A percentile compares a stretch with the other conserved stretches of the same genome.
Conservation (phyloP, 2,888 invertebrate genomes). For the Eupithecia exiguata region DNA sequence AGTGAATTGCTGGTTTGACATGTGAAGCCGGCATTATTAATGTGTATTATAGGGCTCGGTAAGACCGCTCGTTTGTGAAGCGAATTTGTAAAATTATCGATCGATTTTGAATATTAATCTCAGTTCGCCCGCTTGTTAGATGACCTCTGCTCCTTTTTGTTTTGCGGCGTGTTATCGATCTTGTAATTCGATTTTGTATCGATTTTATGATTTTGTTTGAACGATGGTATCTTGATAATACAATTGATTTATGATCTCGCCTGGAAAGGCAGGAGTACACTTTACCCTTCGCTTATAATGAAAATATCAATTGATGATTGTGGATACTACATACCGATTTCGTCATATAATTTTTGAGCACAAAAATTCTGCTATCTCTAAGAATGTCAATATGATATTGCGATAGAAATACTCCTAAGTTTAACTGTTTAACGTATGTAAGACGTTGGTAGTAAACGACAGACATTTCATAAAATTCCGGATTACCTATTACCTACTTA, state of each 20-base stretch:
- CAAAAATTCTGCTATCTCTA: background rate
- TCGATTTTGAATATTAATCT: constrained; percentile 77
- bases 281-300: background rate
- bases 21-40: constrained; percentile 76
- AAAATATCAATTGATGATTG: background rate
- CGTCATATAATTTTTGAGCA: background rate
- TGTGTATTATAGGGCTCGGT: constrained; percentile 78
- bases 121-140: constrained; percentile 56
- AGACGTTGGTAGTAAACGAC: too few relatives aligned
- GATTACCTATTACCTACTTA: constrained; percentile 26
- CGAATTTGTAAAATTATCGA: constrained; percentile 81
- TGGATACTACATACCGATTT: background rate
- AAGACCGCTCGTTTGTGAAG: constrained; percentile 72
- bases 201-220: constrained; percentile 20
- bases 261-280: background rate
- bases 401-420: background rate
- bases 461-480: too few relatives aligned
- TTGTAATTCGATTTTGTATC: constrained; percentile 38
- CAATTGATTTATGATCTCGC: background rate
- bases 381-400: too few relatives aligned
- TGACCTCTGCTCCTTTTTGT: constrained; percentile 49
- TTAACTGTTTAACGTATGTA: background rate
- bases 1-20: constrained; percentile 79
- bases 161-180: constrained; percentile 38
- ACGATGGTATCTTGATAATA: constrained; percentile 13